phyloP scores from a whole-genome alignment of 1,140 invertebrate genomes.

The Drosophila lacertosa region DNA sequence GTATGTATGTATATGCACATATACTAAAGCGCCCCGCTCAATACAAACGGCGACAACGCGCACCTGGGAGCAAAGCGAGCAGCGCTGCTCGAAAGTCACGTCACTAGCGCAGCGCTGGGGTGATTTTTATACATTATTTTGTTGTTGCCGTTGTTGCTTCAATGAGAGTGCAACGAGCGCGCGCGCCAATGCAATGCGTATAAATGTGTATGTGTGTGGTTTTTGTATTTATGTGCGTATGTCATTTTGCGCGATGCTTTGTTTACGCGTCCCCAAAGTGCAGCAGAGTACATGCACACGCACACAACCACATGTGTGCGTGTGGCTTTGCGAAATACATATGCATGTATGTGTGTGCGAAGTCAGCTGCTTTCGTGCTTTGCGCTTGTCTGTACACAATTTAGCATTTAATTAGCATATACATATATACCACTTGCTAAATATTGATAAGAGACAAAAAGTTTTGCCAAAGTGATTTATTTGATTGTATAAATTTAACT shows the following conservation, averaged over 20 bases:
- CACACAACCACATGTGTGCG: constrained; percentile 15
- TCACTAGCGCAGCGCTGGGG: constrained; percentile 35
- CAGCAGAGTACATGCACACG: not conserved
- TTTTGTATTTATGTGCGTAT: constrained; percentile 11
- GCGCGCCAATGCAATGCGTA: constrained; percentile 43
- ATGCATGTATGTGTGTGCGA: constrained; percentile 22
- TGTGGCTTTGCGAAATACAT: constrained; percentile 22
- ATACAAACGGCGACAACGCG: constrained; percentile 25
- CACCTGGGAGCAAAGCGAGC: constrained; percentile 51
- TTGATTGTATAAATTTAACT: constrained; percentile 3
- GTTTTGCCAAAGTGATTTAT: constrained; percentile 1
- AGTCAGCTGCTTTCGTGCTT: constrained; percentile 32
- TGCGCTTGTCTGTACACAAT: constrained; percentile 3
- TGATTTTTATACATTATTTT: constrained; percentile 44
- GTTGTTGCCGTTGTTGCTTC: constrained; percentile 13
- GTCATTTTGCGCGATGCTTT: constrained; percentile 29
- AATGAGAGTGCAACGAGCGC: constrained; percentile 55
- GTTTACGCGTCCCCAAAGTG: constrained; percentile 39
- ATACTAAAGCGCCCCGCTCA: too few relatives aligned
- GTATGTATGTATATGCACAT: constrained; percentile 17
- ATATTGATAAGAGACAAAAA: constrained; percentile 51
- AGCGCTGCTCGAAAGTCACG: constrained; percentile 60
- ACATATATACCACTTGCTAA: constrained; percentile 22
- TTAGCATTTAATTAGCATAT: constrained; percentile 36
- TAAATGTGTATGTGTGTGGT: constrained; percentile 7